Conservation (phyloP, 1,140 invertebrate genomes). For the Himalopsyche phryganea region DNA sequence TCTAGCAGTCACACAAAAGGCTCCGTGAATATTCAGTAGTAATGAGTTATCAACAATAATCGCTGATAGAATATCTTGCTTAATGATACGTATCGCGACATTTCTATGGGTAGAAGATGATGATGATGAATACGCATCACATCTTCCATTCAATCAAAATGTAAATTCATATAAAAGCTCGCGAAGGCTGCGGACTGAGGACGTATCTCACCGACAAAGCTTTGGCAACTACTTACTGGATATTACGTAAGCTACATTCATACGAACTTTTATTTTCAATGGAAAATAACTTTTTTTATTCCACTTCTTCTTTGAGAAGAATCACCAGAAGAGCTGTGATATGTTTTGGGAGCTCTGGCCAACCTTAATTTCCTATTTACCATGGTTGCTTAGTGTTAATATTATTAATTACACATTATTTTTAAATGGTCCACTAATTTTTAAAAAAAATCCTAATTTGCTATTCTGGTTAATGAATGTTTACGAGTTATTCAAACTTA, state of each 20-base stretch:
- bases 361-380: no score
- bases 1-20: no score
- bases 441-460: no score
- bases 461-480: no score
- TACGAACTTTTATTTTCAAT: neutral
- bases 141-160: constrained; percentile 17
- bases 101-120: constrained; percentile 12
- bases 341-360: no score
- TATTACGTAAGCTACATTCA: neutral
- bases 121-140: neutral
- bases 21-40: no score
- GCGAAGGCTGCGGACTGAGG: neutral
- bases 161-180: constrained; percentile 29
- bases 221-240: constrained; percentile 8
- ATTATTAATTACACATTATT: no score
- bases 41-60: constrained; percentile 10
- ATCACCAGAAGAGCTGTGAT: no score
- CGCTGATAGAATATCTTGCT: constrained; percentile 21
- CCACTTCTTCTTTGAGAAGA: neutral
- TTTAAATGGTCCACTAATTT: no score
- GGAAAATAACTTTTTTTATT: neutral
- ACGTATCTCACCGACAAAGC: constrained; percentile 19
- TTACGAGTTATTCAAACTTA: no score
- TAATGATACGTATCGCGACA: constrained; percentile 25
- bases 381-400: no score